Evolutionary conservation across 1,140 invertebrate genomes (phyloP).

Genomic region (Tenebrio molitor): DNA sequence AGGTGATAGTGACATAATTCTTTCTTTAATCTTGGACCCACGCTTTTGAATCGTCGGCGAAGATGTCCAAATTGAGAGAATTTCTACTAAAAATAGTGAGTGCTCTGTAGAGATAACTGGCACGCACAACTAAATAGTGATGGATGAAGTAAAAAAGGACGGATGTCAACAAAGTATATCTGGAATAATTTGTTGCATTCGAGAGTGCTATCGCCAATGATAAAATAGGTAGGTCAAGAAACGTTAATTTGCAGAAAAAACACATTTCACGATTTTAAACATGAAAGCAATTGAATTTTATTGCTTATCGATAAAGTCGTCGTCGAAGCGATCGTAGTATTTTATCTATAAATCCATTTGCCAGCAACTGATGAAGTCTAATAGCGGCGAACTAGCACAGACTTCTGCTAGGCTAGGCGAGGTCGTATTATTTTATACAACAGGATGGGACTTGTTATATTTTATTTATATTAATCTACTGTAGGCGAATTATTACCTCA

Average conservation of each 20-base stretch:
- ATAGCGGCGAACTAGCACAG: conserved; percentile 43
- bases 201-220: neutral
- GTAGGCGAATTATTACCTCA: conserved; percentile 62
- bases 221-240: neutral
- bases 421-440: conserved; percentile 57
- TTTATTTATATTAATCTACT: conserved; percentile 63
- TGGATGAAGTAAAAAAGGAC: too few relatives aligned
- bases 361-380: conserved; percentile 47
- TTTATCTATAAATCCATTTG: conserved; percentile 50
- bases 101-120: too few relatives aligned
- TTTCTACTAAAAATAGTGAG: too few relatives aligned
- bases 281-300: conserved; percentile 37
- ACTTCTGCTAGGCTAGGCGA: conserved; percentile 50
- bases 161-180: neutral
- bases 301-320: conserved; percentile 24
- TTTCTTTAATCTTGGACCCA: too few relatives aligned
- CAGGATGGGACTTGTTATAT: conserved; percentile 63
- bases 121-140: too few relatives aligned
- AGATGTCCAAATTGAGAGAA: too few relatives aligned
- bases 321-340: conserved; percentile 32
- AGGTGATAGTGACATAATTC: too few relatives aligned
- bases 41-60: too few relatives aligned
- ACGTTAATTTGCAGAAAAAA: conserved; percentile 6
- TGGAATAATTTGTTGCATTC: neutral
- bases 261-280: conserved; percentile 21